A percentile compares a stretch with the other conserved stretches of the same genome.
Evolutionary conservation across 2,113 vertebrate genomes (phyloP).

Genomic region (Halcyon malimbica): DNA sequence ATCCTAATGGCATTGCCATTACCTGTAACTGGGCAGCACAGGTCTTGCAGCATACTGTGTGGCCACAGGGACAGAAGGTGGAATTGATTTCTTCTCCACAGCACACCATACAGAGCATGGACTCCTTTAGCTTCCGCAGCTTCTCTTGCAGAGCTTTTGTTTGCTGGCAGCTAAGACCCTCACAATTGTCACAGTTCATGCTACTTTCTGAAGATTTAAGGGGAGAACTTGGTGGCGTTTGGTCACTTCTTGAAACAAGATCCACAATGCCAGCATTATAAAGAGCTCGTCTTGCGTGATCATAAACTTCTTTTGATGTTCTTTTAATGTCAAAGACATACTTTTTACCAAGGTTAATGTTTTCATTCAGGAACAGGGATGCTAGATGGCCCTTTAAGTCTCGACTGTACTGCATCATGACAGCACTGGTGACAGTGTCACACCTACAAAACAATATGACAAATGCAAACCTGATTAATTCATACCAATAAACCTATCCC

Average conservation of each 20-base stretch:
- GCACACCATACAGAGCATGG: conserved; percentile 94
- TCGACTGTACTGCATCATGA: conserved; percentile 99
- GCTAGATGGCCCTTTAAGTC: conserved; percentile 97
- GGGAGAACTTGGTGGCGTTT: conserved; percentile 82
- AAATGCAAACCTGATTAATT: background rate
- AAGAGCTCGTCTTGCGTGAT: conserved; percentile 90
- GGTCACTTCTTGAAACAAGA: conserved; percentile 81
- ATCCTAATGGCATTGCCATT: background rate
- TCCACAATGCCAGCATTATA: conserved; percentile 94
- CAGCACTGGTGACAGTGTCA: conserved; percentile 94
- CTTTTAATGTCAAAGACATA: conserved; percentile 97
- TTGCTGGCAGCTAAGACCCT: conserved; percentile 87
- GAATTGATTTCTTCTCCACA: conserved; percentile 96
- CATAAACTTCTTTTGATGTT: conserved; percentile 97
- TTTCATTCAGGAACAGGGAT: conserved; percentile 96
- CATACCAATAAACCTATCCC: background rate
- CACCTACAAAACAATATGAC: conserved; percentile 76
- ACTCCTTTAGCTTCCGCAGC: conserved; percentile 90
- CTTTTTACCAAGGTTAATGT: conserved; percentile 97
- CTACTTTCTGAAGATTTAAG: conserved; percentile 74
- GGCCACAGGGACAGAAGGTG: conserved; percentile 96
- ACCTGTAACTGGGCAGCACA: conserved; percentile 94
- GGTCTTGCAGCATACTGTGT: conserved; percentile 94
- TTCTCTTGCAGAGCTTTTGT: conserved; percentile 90
- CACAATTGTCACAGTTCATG: conserved; percentile 85